Conservation (phyloP, 64 coral and sea anemone species). For the Stichodactyla mertensii region DNA sequence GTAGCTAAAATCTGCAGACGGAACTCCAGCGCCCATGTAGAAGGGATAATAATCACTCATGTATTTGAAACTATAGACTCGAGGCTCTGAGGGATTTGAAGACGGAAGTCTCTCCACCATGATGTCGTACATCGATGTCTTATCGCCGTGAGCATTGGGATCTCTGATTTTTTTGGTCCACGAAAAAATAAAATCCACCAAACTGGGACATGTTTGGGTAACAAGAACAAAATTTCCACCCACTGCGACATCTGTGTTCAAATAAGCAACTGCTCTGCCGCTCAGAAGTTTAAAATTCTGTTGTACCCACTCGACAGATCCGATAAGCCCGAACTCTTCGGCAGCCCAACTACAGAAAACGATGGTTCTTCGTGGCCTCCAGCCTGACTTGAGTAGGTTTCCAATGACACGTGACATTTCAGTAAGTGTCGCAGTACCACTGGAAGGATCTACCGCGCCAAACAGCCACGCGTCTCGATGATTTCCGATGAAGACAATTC, state of each 20-base stretch:
- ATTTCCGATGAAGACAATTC: conserved; percentile 66
- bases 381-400: conserved; percentile 44
- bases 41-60: conserved; percentile 63
- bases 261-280: conserved; percentile 76
- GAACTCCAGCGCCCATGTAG: conserved; percentile 41
- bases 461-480: conserved; percentile 75
- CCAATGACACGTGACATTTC: conserved; percentile 80
- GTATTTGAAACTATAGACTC: neutral
- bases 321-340: conserved; percentile 85
- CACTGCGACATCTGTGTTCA: conserved; percentile 42
- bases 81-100: neutral
- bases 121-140: conserved; percentile 41
- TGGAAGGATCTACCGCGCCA: conserved; percentile 75
- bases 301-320: conserved; percentile 87
- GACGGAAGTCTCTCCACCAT: conserved; percentile 7
- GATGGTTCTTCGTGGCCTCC: conserved; percentile 76
- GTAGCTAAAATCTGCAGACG: conserved; percentile 50
- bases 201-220: conserved; percentile 17
- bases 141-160: conserved; percentile 25
- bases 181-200: conserved; percentile 32
- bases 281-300: conserved; percentile 69
- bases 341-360: conserved; percentile 92
- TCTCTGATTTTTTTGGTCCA: conserved; percentile 32
- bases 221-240: conserved; percentile 29
- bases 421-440: conserved; percentile 62